Evolutionary conservation across 2,888 invertebrate genomes (phyloP).

Genomic region (Sthenelais limicola): DNA sequence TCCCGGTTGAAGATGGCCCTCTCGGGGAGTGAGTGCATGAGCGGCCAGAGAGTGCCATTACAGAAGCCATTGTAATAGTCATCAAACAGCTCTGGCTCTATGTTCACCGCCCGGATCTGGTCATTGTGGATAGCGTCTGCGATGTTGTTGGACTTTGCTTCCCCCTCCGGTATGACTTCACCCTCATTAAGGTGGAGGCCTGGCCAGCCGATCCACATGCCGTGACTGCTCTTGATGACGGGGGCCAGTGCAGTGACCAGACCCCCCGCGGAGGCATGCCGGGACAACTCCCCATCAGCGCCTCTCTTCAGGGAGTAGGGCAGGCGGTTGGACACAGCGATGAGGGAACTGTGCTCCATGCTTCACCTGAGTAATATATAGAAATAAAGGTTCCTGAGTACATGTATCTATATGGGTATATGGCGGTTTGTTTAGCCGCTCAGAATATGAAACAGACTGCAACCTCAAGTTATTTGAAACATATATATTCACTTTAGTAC

Average conservation of each 20-base stretch:
- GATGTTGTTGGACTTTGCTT: slow-evolving; percentile 14
- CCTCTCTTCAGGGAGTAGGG: slow-evolving; percentile 88
- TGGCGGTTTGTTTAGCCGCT: too few relatives aligned
- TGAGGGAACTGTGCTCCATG: too few relatives aligned
- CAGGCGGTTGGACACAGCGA: slow-evolving; percentile 91
- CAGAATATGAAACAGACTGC: too few relatives aligned
- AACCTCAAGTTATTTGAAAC: too few relatives aligned
- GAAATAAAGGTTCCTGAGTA: too few relatives aligned
- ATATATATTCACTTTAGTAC: too few relatives aligned
- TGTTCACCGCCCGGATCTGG: slow-evolving; percentile 40
- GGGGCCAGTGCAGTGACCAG: slow-evolving; percentile 92
- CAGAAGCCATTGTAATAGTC: slow-evolving; percentile 94
- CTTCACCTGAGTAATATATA: too few relatives aligned
- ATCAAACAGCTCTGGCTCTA: slow-evolving; percentile 78
- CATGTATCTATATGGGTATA: too few relatives aligned
- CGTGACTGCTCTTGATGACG: slow-evolving; percentile 86
- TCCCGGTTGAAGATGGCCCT: slow-evolving; percentile 37
- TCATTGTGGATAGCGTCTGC: slow-evolving; percentile 23
- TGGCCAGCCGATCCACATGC: slow-evolving; percentile 94
- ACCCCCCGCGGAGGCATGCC: slow-evolving; percentile 84
- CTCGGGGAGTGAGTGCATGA: slow-evolving; percentile 67
- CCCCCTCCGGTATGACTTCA: slow-evolving; percentile 33
- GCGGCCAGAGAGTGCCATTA: slow-evolving; percentile 92
- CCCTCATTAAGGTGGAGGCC: slow-evolving; percentile 85
- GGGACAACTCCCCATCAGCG: slow-evolving; percentile 75